Base-by-base conservation (phyloP, 2,113 vertebrate species). In the Chloebia gouldiae region DNA sequence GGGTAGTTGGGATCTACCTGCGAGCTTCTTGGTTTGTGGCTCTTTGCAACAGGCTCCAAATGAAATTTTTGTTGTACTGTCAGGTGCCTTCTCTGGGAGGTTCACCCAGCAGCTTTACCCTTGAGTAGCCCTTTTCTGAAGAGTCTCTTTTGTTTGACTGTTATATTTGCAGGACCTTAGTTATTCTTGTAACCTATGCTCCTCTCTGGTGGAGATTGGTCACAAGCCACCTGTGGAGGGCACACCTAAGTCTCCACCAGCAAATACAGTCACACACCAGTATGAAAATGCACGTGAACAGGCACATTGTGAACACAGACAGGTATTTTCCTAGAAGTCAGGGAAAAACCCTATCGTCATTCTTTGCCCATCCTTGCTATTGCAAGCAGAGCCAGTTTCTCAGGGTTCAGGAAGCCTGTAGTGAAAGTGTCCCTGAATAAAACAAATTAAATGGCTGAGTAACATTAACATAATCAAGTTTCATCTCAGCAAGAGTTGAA, bases 401-500 rank as follows among this genome's bases (percentile, higher is more conserved):
- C 68, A 71, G 53, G 44, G 30, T 57, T 72, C 77, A 64, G 82
- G 69, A 95, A 97, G 53, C 76, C 73, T 86, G 37, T 51, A 92
- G 64, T 79, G 60, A 90, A 94, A 94, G 73, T 59, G 56, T 81
- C 68, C 81, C 77, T 4, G 45, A 90, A 53, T 81, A 88, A 92
- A 96, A 93, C 44, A 94, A 96, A 84, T 66, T 51, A 93, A 97
- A 95, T 63, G 85, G 17, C 78, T 92, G 70, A 86, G 44, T 95
- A 91, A 90, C 19, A 76, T 93, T 95, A 91, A 91, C 0, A 0
- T 86, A 95, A 98, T 96, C 97, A 96, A 97, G 30, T 71, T 97
- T 95, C 88, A 84, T 94, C 96, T 97, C 93, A 94, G 82, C 85
- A 80, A 94, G 54, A 65, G 57, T 81, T 87, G 95, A 93, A 98